These are phyloP conservation scores for Tuta absoluta DNA, from an alignment of 2,888 invertebrate species.

Conservation along the genomic window DNA sequence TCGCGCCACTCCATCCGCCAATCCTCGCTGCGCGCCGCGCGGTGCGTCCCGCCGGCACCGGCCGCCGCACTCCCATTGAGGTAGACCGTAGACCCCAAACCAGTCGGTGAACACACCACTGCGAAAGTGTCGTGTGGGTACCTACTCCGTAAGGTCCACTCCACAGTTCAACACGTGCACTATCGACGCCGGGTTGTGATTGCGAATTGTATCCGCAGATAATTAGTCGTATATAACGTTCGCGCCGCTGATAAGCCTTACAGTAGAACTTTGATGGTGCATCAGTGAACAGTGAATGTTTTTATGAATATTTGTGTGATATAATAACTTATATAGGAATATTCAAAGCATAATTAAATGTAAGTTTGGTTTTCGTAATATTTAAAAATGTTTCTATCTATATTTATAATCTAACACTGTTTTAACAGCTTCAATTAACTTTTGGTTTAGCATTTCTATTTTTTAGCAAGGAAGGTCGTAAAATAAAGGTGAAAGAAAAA, in stretches of 20 bases:
- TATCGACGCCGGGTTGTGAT: slow-evolving; percentile 35
- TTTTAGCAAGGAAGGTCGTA: too few relatives aligned
- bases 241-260: slow-evolving; percentile 30
- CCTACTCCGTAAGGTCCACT: slow-evolving; percentile 35
- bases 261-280: slow-evolving; percentile 29
- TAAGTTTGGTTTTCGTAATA: background rate
- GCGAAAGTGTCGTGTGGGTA: slow-evolving; percentile 27
- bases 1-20: slow-evolving; percentile 73
- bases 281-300: slow-evolving; percentile 29
- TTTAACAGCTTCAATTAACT: too few relatives aligned
- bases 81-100: background rate
- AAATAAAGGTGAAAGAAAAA: too few relatives aligned
- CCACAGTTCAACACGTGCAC: slow-evolving; percentile 59
- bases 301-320: background rate
- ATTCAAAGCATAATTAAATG: background rate
- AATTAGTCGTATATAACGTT: slow-evolving; percentile 35
- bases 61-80: slow-evolving; percentile 37
- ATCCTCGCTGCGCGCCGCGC: slow-evolving; percentile 53
- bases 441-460: too few relatives aligned
- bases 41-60: slow-evolving; percentile 37
- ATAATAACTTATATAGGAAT: background rate
- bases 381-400: background rate
- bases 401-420: too few relatives aligned
- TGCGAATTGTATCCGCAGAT: slow-evolving; percentile 22
- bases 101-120: background rate